Conservation (phyloP, 2,888 invertebrate genomes). For the Lysandra coridon region DNA sequence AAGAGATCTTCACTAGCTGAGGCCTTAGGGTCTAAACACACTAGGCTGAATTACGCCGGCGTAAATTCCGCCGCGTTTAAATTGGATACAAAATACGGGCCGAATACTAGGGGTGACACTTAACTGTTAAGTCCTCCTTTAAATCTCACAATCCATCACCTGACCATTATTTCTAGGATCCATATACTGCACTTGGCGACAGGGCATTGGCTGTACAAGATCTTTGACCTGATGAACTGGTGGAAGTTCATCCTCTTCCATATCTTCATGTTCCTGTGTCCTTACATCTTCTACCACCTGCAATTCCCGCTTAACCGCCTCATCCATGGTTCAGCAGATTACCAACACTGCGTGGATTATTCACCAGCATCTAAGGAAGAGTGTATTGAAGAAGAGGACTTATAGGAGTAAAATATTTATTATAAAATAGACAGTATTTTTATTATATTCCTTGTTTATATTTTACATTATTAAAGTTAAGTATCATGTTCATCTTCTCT, state of each 20-base stretch:
- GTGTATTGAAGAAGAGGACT: not conserved
- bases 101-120: too few relatives aligned
- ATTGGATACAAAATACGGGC: too few relatives aligned
- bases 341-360: not conserved
- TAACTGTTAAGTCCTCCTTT: too few relatives aligned
- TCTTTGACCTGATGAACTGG: conserved; percentile 77
- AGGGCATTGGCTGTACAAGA: conserved; percentile 73
- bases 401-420: not conserved
- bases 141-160: too few relatives aligned
- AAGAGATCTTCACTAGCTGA: too few relatives aligned
- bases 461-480: not conserved
- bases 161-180: conserved; percentile 50
- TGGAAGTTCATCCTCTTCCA: conserved; percentile 71
- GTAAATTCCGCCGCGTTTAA: too few relatives aligned
- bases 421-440: too few relatives aligned
- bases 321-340: conserved; percentile 6
- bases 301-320: conserved; percentile 62
- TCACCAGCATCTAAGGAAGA: not conserved
- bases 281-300: conserved; percentile 60
- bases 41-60: too few relatives aligned
- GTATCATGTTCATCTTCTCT: too few relatives aligned
- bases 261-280: conserved; percentile 57
- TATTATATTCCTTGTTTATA: not conserved
- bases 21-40: too few relatives aligned
- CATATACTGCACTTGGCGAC: conserved; percentile 69